phyloP scores from a whole-genome alignment of 2,888 invertebrate genomes.

The Drosophila recens region DNA sequence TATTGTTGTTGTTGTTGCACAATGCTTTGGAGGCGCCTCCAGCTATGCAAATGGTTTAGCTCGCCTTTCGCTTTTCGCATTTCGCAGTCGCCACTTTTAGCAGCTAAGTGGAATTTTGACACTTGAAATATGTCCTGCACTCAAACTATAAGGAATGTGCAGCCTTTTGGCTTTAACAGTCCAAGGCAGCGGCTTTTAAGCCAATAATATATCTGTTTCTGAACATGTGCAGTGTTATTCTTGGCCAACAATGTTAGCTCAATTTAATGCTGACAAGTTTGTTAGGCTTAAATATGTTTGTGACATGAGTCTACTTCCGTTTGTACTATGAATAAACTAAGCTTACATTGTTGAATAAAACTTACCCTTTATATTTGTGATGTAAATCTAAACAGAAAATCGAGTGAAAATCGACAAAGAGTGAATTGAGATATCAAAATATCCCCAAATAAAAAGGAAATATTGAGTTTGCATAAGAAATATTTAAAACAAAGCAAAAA shows the following conservation, averaged over 20 bases:
- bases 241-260: conserved; percentile 10
- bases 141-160: conserved; percentile 21
- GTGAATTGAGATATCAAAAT: no score
- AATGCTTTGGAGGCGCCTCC: conserved; percentile 27
- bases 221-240: background rate
- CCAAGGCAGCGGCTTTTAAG: background rate
- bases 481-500: no score
- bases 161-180: conserved; percentile 6
- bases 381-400: no score
- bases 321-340: background rate
- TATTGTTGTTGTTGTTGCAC: conserved; percentile 13
- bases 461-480: no score
- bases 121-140: conserved; percentile 58
- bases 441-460: no score
- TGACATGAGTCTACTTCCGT: background rate
- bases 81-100: conserved; percentile 42
- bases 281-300: background rate
- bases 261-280: background rate
- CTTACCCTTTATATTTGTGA: background rate
- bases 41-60: conserved; percentile 62
- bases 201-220: conserved; percentile 7
- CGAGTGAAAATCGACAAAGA: no score
- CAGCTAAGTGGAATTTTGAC: conserved; percentile 75
- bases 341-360: background rate
- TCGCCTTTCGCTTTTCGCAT: conserved; percentile 3